Percentiles rank a stretch among this genome's conserved stretches.
These are phyloP conservation scores for Macrophya alboannulata DNA, from an alignment of 2,888 invertebrate genomes.

Conservation along the genomic window DNA sequence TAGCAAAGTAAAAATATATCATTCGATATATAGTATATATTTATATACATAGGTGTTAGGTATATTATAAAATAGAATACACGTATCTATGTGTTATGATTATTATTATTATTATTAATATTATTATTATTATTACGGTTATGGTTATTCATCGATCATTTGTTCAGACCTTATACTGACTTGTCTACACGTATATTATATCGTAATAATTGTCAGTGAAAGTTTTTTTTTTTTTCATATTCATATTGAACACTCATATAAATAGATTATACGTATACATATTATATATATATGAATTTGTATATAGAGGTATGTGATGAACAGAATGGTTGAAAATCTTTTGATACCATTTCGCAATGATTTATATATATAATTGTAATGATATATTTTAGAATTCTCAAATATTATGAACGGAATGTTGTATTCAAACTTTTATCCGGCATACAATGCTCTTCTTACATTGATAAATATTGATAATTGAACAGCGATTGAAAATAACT, in stretches of 20 bases:
- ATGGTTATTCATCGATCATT: background rate
- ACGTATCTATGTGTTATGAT: background rate
- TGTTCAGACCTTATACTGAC: background rate
- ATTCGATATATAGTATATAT: constrained; percentile 4
- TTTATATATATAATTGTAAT: background rate
- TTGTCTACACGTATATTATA: no score
- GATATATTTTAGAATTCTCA: background rate
- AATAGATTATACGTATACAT: background rate
- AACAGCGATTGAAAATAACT: background rate
- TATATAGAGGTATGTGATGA: background rate
- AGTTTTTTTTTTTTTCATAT: background rate
- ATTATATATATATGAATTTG: background rate
- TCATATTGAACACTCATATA: background rate
- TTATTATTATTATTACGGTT: background rate
- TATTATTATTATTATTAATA: background rate
- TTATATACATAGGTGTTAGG: background rate
- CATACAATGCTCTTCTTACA: background rate
- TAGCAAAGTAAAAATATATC: constrained; percentile 48
- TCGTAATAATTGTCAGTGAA: background rate
- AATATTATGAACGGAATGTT: background rate
- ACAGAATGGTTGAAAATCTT: background rate
- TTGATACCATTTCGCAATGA: background rate
- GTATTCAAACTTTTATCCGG: background rate
- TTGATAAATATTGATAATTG: background rate
- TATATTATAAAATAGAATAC: constrained; percentile 14